Evolutionary conservation across 2,113 vertebrate species (phyloP).

Genomic region (Mixornis gularis): DNA sequence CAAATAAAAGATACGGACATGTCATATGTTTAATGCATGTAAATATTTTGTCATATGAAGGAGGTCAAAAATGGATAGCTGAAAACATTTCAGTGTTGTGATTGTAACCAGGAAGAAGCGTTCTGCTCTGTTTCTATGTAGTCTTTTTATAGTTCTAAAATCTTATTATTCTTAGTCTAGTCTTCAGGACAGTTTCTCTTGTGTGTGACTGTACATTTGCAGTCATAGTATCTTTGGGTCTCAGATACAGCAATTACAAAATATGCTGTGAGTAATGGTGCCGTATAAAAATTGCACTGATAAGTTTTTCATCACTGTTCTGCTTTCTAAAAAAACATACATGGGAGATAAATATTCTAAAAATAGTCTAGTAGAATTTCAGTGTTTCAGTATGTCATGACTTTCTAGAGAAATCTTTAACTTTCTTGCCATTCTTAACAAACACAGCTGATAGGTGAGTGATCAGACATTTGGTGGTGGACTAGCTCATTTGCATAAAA

Average conservation of each 20-base stretch:
- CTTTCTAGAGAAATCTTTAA: background rate
- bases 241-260: background rate
- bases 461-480: background rate
- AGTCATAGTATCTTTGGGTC: background rate
- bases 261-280: background rate
- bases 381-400: background rate
- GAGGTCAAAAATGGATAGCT: background rate
- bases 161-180: background rate
- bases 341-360: background rate
- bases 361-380: background rate
- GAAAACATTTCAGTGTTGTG: background rate
- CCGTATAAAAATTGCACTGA: background rate
- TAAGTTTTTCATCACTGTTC: background rate
- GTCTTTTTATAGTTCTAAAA: background rate
- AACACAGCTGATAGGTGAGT: background rate
- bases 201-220: background rate
- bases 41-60: background rate
- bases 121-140: background rate
- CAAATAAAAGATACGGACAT: accelerated
- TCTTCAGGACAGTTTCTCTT: background rate
- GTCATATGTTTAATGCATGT: background rate
- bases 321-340: background rate
- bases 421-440: background rate
- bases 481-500: background rate
- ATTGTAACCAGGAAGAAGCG: background rate